Evolutionary conservation across 2,797 vertebrate species (phyloP), one percentile per base, ranked within the genome.

Genomic region (Micropoecilia bifurca): DNA sequence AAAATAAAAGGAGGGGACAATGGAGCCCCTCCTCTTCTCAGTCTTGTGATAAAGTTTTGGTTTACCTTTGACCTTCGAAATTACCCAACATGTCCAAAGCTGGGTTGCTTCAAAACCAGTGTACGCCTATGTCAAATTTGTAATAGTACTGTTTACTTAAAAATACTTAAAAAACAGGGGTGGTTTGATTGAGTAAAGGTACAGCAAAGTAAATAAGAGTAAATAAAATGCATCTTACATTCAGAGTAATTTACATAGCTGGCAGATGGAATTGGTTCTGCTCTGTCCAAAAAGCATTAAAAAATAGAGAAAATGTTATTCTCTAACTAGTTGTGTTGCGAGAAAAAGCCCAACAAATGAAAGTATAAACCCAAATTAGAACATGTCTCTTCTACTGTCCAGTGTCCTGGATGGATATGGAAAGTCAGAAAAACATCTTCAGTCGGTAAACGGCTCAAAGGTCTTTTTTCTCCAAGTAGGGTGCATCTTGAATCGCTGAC

Each of bases 41-140:
- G 74, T 72, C 78, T 79, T 79, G 46, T 87, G 78, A 88, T 69
- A 68, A 82, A 80, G 46, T 50, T 71, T 57, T 41, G 59, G 59
- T 68, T 84, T 83, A 88, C 88, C 90, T 85, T 85, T 87, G 86
- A 87, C 84, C 83, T 76, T 36, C 14, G 3, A 18, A 71, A 71
- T 45, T 71, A 71, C 66, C 36, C n/a, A 69, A 43, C 25, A 43
- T 28, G 25, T 14, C 25, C 6, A 45, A 71, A 71, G 68, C 25
- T 14, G 36, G 66, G 68, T 71, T n/a, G 25, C n/a, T 43, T 71
- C 36, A 45, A 41, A 43, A 71, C 25, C 22, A 46, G 25, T 46
- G 25, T 46, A 46, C 16, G 13, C 43, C 25, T 46, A 41, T 45
- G 25, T 28, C 25, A 45, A 28, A 46, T 4, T 46, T 43, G 3